Conservation (phyloP, 2,888 invertebrate species). For the Noctua janthe region DNA sequence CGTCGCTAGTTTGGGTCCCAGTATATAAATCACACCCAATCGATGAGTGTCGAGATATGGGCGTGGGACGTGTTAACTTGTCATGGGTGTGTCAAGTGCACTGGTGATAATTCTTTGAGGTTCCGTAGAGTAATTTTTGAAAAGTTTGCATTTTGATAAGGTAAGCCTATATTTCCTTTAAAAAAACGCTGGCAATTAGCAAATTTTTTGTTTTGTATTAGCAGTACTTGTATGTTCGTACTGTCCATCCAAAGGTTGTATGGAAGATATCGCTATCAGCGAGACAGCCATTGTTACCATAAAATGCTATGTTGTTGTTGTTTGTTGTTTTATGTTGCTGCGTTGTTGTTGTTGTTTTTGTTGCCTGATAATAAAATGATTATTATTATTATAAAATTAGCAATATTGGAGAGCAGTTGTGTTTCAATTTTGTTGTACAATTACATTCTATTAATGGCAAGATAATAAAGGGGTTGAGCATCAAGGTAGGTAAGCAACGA, state of each 20-base stretch:
- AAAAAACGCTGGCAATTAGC: not conserved
- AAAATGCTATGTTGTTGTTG: too few relatives aligned
- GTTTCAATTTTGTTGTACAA: too few relatives aligned
- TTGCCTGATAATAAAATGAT: too few relatives aligned
- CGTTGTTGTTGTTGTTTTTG: too few relatives aligned
- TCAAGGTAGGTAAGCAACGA: not conserved
- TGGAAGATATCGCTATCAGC: too few relatives aligned
- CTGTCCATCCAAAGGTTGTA: too few relatives aligned
- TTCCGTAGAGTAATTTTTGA: slow-evolving; percentile 50
- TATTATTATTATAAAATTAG: too few relatives aligned
- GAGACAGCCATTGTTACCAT: too few relatives aligned
- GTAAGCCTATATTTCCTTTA: not conserved
- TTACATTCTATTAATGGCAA: not conserved
- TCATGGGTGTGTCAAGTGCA: slow-evolving; percentile 60
- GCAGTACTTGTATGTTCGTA: too few relatives aligned
- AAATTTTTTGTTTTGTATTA: too few relatives aligned
- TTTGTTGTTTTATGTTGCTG: too few relatives aligned
- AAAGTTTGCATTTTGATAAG: not conserved
- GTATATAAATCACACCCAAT: slow-evolving; percentile 81
- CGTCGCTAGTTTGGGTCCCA: slow-evolving; percentile 49
- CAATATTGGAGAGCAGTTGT: too few relatives aligned
- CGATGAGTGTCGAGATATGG: slow-evolving; percentile 71
- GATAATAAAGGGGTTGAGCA: not conserved
- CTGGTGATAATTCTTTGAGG: slow-evolving; percentile 3
- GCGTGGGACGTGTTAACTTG: slow-evolving; percentile 69